Evolutionary conservation across 2,888 invertebrate genomes (phyloP), one percentile per base, ranked within the genome.

Genomic region (Cantharis lateralis): DNA sequence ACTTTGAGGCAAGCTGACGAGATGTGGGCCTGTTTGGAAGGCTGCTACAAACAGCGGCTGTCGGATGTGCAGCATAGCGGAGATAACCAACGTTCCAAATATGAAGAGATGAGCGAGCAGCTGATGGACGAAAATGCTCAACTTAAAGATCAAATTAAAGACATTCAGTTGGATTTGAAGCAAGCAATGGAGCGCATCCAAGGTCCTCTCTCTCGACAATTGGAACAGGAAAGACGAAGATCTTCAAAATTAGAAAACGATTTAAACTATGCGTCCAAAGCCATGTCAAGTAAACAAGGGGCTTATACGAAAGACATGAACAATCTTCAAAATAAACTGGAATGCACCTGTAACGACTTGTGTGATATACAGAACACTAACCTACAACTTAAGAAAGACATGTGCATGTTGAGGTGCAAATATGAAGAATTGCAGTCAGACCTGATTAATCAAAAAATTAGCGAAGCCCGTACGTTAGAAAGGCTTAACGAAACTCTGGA

Each of bases 1-100:
- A 93, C 93, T 82, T 86, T 95, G 84, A 92, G 93, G 75, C 92
- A 93, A 76, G 93, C 93, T 0, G 94, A 94, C 79, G 92, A 93
- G 10, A 78, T 72, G 71, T 78, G 69, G 63, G 75, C 48, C 32
- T 24, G 32, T 13, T 68, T 72, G 64, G 78, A 78, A 68, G 62
- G 61, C 1, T 32, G 62, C 13, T 77, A 74, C 63, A 75, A 74
- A 24, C 26, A 77, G 15, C 72, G 69, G 0, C 11, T 76, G 63
- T 16, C 68, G 7, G 20, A 68, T 28, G 28, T 61, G 4, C 48
- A 75, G 24, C 71, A 78, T 69, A 70, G 48, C 32, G 73, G 75
- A 1, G 26, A 61, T 15, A 20, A 62, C 78, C 16, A n/a, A 5
- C 48, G 76, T 10, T 10, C 15, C 15, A 72, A 75, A 16, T 70